Conservation (phyloP, 2,888 invertebrate species). For the Drosophila cognata region DNA sequence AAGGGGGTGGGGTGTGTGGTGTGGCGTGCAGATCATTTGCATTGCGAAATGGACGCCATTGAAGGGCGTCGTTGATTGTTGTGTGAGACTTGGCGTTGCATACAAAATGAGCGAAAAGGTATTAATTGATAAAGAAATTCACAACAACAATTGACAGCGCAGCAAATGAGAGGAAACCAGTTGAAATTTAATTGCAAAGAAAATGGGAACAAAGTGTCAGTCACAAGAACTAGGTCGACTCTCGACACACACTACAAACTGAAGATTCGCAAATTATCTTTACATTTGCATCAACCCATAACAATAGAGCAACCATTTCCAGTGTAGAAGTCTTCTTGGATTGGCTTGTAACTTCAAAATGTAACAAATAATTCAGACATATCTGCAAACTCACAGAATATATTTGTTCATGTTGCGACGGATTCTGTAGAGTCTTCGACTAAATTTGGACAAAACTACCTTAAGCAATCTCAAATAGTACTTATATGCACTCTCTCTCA, state of each 20-base stretch:
- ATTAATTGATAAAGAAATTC: conserved; percentile 58
- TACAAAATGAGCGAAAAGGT: conserved; percentile 58
- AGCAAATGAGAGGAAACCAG: conserved; percentile 15
- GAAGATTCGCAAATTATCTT: conserved; percentile 19
- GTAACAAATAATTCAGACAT: not conserved
- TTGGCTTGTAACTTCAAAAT: not conserved
- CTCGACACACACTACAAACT: conserved; percentile 14
- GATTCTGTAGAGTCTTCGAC: not conserved
- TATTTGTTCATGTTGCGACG: not conserved
- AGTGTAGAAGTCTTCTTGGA: not conserved
- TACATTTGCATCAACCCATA: conserved; percentile 2
- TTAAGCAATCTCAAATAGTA: not conserved
- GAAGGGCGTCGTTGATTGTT: conserved; percentile 67
- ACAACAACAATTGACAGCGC: conserved; percentile 34
- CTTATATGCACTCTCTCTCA: not conserved
- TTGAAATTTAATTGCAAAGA: conserved; percentile 41
- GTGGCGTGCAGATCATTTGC: conserved; percentile 55
- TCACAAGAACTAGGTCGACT: conserved; percentile 2
- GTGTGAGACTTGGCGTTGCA: conserved; percentile 65
- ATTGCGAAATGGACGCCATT: conserved; percentile 53
- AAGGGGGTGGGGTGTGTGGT: not conserved
- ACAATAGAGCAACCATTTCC: not conserved
- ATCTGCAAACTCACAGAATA: not conserved
- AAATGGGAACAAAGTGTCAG: conserved; percentile 20
- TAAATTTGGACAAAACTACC: not conserved